A percentile compares a stretch with the other conserved stretches of the same genome.
Evolutionary conservation across 2,113 vertebrate genomes (phyloP).

Genomic region (Colinus virginianus): DNA sequence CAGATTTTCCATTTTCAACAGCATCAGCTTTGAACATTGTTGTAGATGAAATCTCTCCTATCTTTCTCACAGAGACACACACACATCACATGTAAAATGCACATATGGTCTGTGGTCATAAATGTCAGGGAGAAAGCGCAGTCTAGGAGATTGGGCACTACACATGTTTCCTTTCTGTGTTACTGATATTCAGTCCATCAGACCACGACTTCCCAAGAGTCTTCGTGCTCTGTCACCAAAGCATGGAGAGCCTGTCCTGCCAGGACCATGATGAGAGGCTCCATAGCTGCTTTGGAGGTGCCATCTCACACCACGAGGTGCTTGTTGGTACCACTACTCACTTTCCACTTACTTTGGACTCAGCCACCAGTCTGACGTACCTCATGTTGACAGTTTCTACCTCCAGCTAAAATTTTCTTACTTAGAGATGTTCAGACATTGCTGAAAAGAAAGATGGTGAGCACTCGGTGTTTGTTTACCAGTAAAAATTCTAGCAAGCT

Average conservation of each 20-base stretch:
- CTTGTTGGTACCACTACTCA: fast-evolving
- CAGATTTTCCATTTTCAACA: neutral
- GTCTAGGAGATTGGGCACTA: neutral
- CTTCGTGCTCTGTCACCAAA: neutral
- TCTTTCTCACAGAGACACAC: neutral
- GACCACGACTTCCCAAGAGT: neutral
- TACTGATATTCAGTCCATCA: fast-evolving
- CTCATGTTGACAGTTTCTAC: neutral
- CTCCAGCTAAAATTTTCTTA: neutral
- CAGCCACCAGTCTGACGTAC: neutral
- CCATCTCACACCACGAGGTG: neutral
- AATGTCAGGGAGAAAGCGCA: neutral
- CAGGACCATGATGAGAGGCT: neutral
- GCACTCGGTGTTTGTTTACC: neutral
- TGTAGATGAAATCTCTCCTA: neutral
- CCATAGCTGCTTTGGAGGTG: neutral
- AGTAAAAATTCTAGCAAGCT: neutral
- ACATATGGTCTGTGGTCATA: neutral
- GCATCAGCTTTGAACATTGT: neutral
- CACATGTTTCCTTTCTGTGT: neutral
- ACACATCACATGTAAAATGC: fast-evolving
- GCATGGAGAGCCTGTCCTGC: neutral
- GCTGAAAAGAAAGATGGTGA: neutral
- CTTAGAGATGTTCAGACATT: neutral
- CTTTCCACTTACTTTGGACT: neutral